Evolutionary conservation across 1,140 invertebrate genomes (phyloP), one percentile per base, ranked within the genome.

Genomic region (Caenorhabditis remanei): DNA sequence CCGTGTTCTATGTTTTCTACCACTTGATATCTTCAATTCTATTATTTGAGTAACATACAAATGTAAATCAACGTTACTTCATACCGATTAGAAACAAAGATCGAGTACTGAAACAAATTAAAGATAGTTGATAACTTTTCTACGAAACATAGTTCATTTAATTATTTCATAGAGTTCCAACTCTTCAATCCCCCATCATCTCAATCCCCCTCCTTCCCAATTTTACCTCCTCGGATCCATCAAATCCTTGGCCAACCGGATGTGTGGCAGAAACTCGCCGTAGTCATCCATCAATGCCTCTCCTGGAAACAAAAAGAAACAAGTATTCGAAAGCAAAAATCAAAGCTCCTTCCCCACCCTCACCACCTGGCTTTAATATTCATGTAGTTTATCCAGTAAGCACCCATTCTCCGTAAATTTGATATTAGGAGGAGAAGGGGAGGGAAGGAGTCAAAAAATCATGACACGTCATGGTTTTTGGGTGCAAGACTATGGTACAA

Each of bases 221-320:
- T n/a, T 9, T 8, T n/a, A 88, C 87, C 92, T 88, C 82, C 86
- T 86, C 41, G 63, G 58, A 83, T 92, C 91, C 84, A 92, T 87
- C 48, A 92, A 85, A 87, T 92, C 91, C 85, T 92, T 92, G 14
- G 92, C 90, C 61, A 92, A 75, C 32, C 91, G 89, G 85, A 92
- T 91, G 61, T 92, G 91, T 3, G 91, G 91, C 56, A 92, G 84
- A 85, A 92, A 93, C 50, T 92, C 87, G 48, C 92, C 91, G 82
- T 91, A 87, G 19, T 86, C 85, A 58, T 89, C 84, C 48, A 88
- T 56, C 50, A 88, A 84, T 58, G 87, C 87, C 11, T 88, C 83
- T 67, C 86, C 86, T 87, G 79, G 24, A 79, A 86, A 79, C 11
- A 86, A 79, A 58, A 21, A 32, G 13, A 86, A 75, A n/a, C 58